Evolutionary conservation across 2,888 invertebrate genomes (phyloP).

Genomic region (Drosophila greeni): DNA sequence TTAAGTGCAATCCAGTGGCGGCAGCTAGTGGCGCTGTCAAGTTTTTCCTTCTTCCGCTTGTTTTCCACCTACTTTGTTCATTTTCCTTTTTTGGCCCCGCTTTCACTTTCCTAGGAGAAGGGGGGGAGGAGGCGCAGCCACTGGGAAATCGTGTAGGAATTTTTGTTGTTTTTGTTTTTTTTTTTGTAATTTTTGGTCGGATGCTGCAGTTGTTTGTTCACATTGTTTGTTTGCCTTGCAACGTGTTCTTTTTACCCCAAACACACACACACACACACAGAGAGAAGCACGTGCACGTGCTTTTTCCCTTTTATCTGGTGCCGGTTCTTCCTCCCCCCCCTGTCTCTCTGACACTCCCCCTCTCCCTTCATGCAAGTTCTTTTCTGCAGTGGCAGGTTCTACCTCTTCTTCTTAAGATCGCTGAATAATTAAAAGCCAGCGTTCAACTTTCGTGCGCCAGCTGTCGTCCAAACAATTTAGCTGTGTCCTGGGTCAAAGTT

Average conservation of each 20-base stretch:
- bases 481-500: conserved; percentile 67
- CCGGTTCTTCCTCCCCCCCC: conserved; percentile 6
- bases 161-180: background rate
- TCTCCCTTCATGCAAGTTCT: background rate
- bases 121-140: conserved; percentile 5
- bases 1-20: background rate
- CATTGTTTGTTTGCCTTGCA: conserved; percentile 45
- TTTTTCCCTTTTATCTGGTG: conserved; percentile 16
- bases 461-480: conserved; percentile 66
- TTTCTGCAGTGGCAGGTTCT: conserved; percentile 6
- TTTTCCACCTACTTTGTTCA: conserved; percentile 16
- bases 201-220: conserved; percentile 60
- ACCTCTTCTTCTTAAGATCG: conserved; percentile 38
- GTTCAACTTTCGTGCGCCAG: conserved; percentile 63
- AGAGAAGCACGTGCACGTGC: conserved; percentile 20
- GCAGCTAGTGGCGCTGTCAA: conserved; percentile 49
- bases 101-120: background rate
- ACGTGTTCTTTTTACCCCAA: conserved; percentile 24
- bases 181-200: conserved; percentile 36
- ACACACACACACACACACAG: background rate
- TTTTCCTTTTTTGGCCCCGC: conserved; percentile 5
- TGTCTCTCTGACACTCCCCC: too few relatives aligned
- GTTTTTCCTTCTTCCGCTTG: conserved; percentile 37
- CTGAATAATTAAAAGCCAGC: conserved; percentile 65
- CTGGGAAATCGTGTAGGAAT: conserved; percentile 22